Evolutionary conservation across 2,888 invertebrate species (phyloP), one percentile per base, ranked within the genome.

Genomic region (Dryobota labecula): DNA sequence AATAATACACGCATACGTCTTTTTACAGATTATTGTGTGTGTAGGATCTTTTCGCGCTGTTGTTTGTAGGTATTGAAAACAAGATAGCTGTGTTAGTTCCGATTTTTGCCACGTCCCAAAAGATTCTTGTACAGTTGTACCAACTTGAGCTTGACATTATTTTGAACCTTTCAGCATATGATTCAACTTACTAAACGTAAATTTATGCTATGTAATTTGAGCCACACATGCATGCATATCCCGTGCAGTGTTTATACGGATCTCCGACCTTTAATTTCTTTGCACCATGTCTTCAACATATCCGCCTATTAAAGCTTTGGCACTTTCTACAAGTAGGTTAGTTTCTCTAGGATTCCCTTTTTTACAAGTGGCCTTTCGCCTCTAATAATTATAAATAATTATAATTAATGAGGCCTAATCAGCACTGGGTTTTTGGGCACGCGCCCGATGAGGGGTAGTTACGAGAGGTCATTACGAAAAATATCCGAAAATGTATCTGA

Each of bases 401-500:
- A n/a, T n/a, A n/a, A n/a, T n/a, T n/a, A n/a, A n/a, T n/a, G n/a
- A n/a, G n/a, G n/a, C n/a, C n/a, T n/a, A n/a, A n/a, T n/a, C n/a
- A n/a, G n/a, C n/a, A n/a, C n/a, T n/a, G n/a, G n/a, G n/a, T n/a
- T n/a, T 36, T 24, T 58, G 2, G 27, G 2, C 2, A 41, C 13
- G 41, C 7, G 13, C 11, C 11, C 9, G 4, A 30, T 56, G 18
- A 30, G 18, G 18, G 20, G 13, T 36, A 57, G 6, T 38, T 24
- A n/a, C 1, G n/a, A 18, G 27, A 67, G 24, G 9, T 38, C 18
- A 20, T 11, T 27, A 30, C 15, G 2, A 41, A 66, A 27, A 27
- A 45, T 30, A 60, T n/a, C 7, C 11, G 5, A 13, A 33, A 62
- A 8, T 33, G 13, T 41, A 43, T n/a, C 4, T 65, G 71, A 76